These are phyloP conservation scores for Strix aluco DNA, from an alignment of 2,113 vertebrate species.

Conservation along the genomic window DNA sequence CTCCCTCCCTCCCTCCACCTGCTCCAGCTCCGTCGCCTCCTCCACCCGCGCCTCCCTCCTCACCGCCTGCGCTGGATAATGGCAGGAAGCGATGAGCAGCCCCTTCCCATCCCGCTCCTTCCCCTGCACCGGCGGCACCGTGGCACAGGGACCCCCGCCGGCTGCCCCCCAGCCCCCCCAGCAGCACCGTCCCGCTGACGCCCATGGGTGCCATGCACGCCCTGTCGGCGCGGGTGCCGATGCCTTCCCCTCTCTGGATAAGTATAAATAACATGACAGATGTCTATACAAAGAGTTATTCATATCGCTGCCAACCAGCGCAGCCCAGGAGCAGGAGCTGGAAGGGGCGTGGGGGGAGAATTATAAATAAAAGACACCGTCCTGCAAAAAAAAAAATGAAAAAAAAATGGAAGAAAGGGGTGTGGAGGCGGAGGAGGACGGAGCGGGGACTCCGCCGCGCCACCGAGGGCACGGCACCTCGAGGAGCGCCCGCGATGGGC, in stretches of 20 bases:
- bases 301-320: slow-evolving; percentile 49
- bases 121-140: background rate
- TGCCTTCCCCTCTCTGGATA: slow-evolving; percentile 33
- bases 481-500: background rate
- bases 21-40: background rate
- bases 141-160: background rate
- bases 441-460: background rate
- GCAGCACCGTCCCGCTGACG: background rate
- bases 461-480: background rate
- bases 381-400: background rate
- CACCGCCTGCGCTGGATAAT: background rate
- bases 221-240: background rate
- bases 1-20: background rate
- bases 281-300: slow-evolving; percentile 68
- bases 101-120: background rate
- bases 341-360: background rate
- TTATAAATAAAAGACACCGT: slow-evolving; percentile 28
- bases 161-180: background rate
- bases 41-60: background rate
- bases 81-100: background rate
- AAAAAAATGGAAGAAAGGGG: background rate
- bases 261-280: slow-evolving; percentile 66
- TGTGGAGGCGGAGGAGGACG: background rate
- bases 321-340: slow-evolving; percentile 33
- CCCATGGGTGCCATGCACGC: slow-evolving; percentile 9